Evolutionary conservation across 2,888 invertebrate species (phyloP), one percentile per base, ranked within the genome.

Genomic region (Hermodice carunculata): DNA sequence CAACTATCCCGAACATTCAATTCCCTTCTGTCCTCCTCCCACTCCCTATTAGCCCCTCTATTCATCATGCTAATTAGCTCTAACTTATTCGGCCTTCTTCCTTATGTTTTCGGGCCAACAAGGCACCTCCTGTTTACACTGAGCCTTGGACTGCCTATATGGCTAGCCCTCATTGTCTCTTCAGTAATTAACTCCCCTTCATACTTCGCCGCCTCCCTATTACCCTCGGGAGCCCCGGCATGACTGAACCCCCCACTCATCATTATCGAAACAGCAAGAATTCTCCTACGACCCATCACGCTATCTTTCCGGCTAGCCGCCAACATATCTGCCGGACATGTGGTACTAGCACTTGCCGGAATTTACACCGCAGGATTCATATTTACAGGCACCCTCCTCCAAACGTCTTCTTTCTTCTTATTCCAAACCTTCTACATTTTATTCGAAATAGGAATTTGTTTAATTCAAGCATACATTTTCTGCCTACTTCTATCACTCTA

Each of bases 311-410:
- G 92, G 71, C 80, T 92, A 87, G 89, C 90, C 4, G 92, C 92
- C n/a, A 92, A 92, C 88, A 92, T 92, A 90, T 91, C 92, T 88
- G 91, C 92, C 1, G 92, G 91, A 0, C 91, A 92, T 83, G 81
- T 92, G 85, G 74, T 92, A 81, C 84, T 92, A 88, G 90, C 90
- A 1, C 74, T 92, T 75, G 78, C 91, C 78, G 89, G 89, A 65
- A 68, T 64, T 31, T 69, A 64, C 37, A 37, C 64, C 11, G 44
- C 56, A 2, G 22, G 49, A 1, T 51, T 64, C 0, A 42, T 69
- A 29, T 66, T 66, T 19, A 42, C 43, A 0, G 43, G 42, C 1
- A 3, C n/a, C n/a, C n/a, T 58, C 0, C 6, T 26, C 1, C 19
- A 52, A 5, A n/a, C 42, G 1, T 19, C 34, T 0, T 3, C 58